Base-by-base conservation (phyloP, 2,888 invertebrate species). In the Lampropteryx suffumata region DNA sequence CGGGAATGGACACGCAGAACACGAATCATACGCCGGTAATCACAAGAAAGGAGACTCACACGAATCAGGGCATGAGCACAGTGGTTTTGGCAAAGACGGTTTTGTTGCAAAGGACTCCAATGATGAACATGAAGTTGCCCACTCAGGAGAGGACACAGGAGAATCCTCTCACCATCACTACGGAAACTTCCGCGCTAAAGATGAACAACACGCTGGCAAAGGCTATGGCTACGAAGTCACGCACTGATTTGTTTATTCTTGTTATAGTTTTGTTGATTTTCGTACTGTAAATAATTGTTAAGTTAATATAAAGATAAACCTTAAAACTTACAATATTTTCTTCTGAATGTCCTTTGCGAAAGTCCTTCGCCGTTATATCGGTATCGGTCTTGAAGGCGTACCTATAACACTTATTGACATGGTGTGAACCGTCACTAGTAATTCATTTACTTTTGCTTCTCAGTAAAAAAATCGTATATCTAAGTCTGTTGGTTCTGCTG, bases 1-100 rank as follows among this genome's bases (percentile, higher is more conserved):
- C 71, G 91, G 87, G 28, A 82, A 87, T 55, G 87, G 83, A 64
- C 82, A 92, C 57, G 79, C 86, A 53, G 79, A 92, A 58, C 88
- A 92, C 64, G 87, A 86, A 61, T 81, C 90, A 60, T 84, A 78
- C 37, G 84, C 91, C 63, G 92, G 91, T 51, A 91, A 79, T 45
- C 84, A 82, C 70, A 72, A 90, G 57, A 91, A 92, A 64, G 93
- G 92, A 58, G 91, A 78, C 33, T 79, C 90, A 57, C 81, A 90
- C 55, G 90, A 92, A 54, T 86, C 92, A 17, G 92, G 83, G 13
- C 85, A 91, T 71, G 79, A 91, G 59, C 79, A 84, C 21, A 78
- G 72, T 46, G 79, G 82, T 57, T 85, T 80, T 55, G 92, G 91
- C 50, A 90, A 90, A 62, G 85, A 66, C 60, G 92, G 91, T 35